phyloP scores from a whole-genome alignment of 2,113 vertebrate genomes.

The Cyanistes caeruleus region DNA sequence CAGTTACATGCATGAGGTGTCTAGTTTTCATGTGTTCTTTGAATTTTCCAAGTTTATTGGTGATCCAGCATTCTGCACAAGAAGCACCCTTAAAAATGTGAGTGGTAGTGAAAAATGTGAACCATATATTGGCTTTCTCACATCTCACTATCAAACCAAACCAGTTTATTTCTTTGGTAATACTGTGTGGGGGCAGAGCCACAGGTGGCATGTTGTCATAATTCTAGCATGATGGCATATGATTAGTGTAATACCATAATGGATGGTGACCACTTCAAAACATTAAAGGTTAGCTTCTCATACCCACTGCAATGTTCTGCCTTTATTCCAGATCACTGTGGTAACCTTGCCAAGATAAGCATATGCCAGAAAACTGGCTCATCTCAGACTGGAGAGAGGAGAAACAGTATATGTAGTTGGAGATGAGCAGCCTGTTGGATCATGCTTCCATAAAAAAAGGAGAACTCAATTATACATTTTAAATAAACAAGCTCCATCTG shows the following conservation, averaged over 20 bases:
- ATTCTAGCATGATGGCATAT: not conserved
- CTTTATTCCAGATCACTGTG: conserved; percentile 6
- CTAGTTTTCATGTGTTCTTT: conserved; percentile 77
- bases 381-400: not conserved
- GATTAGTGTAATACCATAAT: not conserved
- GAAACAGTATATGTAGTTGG: not conserved
- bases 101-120: not conserved
- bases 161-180: not conserved
- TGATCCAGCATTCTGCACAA: not conserved
- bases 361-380: not conserved
- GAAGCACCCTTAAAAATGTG: not conserved
- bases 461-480: conserved; percentile 15
- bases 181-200: not conserved
- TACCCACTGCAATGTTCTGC: not conserved
- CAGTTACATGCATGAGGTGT: conserved; percentile 79
- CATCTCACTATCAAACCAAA: not conserved
- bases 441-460: not conserved
- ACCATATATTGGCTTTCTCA: not conserved
- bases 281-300: not conserved
- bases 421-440: not conserved
- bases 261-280: not conserved
- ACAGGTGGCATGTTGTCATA: not conserved
- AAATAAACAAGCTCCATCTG: conserved; percentile 23
- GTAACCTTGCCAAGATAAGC: not conserved
- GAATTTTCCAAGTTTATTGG: conserved; percentile 27